Evolutionary conservation across 2,888 invertebrate genomes (phyloP).

Genomic region (Euplexia lucipara): DNA sequence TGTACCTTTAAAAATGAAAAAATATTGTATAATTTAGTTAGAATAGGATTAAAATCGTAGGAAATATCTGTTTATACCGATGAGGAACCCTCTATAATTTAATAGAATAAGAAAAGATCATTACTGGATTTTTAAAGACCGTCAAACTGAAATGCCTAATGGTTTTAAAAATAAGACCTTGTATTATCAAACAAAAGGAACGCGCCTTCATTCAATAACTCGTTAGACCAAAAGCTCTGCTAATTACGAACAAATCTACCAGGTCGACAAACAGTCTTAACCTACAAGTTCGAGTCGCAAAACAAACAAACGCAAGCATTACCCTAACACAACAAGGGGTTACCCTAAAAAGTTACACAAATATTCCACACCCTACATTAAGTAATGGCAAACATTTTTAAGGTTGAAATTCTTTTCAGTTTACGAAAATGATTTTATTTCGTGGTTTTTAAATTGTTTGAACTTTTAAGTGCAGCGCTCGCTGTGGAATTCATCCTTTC

Average conservation of each 20-base stretch:
- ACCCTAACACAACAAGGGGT: conserved; percentile 44
- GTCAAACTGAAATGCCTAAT: background rate
- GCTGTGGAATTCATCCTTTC: background rate
- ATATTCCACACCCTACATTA: conserved; percentile 50
- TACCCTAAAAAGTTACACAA: conserved; percentile 50
- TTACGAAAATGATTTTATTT: conserved; percentile 6
- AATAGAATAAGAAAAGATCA: too few species aligned
- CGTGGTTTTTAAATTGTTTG: background rate
- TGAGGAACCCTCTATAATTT: too few species aligned
- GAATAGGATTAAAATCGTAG: too few species aligned
- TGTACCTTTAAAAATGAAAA: too few species aligned
- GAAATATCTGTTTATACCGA: too few species aligned
- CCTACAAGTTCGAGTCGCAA: conserved; percentile 26
- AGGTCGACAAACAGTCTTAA: conserved; percentile 18
- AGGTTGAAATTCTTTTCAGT: conserved; percentile 30
- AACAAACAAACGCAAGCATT: conserved; percentile 32
- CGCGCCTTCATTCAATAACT: background rate
- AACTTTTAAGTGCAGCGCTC: background rate
- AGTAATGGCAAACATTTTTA: conserved; percentile 33
- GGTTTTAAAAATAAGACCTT: background rate
- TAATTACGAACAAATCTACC: conserved; percentile 39
- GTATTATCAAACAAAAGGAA: conserved; percentile 1
- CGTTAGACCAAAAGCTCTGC: conserved; percentile 6
- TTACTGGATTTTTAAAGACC: too few species aligned
- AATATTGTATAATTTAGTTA: too few species aligned